Conservation (phyloP, 2,888 invertebrate genomes). For the Protonemura montana region DNA sequence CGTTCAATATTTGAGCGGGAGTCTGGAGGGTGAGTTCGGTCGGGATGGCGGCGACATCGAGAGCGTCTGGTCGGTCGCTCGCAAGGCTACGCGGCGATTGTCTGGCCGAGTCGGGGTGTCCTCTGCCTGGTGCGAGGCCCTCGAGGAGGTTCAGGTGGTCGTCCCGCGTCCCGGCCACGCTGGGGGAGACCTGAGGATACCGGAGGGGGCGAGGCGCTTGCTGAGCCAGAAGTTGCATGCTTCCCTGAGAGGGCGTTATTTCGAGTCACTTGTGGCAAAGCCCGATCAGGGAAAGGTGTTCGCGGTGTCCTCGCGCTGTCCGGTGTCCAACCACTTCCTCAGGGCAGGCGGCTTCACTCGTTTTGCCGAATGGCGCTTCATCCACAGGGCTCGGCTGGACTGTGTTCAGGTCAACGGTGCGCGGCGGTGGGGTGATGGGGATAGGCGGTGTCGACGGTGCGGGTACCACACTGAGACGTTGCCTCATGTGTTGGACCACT, state of each 20-base stretch:
- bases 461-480: slow-evolving; percentile 55
- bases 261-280: slow-evolving; percentile 48
- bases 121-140: too few species aligned
- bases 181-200: too few species aligned
- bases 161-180: too few species aligned
- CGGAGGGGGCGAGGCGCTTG: too few species aligned
- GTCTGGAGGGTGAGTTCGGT: slow-evolving; percentile 50
- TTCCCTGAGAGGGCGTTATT: too few species aligned
- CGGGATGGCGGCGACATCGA: slow-evolving; percentile 47
- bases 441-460: slow-evolving; percentile 51
- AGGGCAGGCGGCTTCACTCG: slow-evolving; percentile 52
- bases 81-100: slow-evolving; percentile 48
- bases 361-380: slow-evolving; percentile 58
- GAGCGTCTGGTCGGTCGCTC: slow-evolving; percentile 29
- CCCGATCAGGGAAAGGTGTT: slow-evolving; percentile 54
- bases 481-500: slow-evolving; percentile 56
- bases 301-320: slow-evolving; percentile 45
- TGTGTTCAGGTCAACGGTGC: slow-evolving; percentile 54
- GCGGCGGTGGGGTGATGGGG: neutral
- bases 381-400: slow-evolving; percentile 55
- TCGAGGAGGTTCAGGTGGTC: too few species aligned
- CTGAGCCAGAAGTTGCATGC: too few species aligned
- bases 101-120: too few species aligned
- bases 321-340: slow-evolving; percentile 53
- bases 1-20: slow-evolving; percentile 52